Conservation (phyloP, 2,797 vertebrate species). For the Amblyopsis hoosieri region DNA sequence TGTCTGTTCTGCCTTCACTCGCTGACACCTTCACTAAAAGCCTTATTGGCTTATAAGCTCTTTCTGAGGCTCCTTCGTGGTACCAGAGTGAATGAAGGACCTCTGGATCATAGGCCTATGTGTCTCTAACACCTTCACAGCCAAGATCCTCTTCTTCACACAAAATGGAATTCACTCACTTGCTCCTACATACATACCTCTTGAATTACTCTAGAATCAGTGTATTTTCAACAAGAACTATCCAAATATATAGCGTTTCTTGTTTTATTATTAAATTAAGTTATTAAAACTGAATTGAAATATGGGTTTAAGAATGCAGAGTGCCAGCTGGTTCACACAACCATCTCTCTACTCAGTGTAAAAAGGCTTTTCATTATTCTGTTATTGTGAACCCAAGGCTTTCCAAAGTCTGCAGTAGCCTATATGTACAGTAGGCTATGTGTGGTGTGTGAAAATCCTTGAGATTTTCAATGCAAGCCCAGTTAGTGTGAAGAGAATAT, state of each 20-base stretch:
- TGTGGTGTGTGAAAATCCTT: neutral
- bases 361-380: neutral
- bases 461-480: neutral
- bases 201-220: constrained; percentile 3
- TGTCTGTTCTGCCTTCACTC: neutral
- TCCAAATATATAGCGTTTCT: constrained; percentile 1
- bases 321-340: neutral
- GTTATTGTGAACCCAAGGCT: constrained; percentile 13
- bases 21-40: neutral
- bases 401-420: neutral
- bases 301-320: neutral
- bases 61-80: constrained; percentile 1
- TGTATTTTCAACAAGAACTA: constrained; percentile 6
- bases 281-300: too few relatives aligned
- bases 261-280: too few relatives aligned
- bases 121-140: neutral
- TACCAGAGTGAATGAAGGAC: neutral
- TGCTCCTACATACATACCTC: neutral
- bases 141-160: neutral
- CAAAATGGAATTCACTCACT: neutral
- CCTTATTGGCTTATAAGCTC: neutral
- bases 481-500: constrained; percentile 1
- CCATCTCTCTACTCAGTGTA: constrained; percentile 2
- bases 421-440: neutral
- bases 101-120: neutral